Percentiles rank a stretch among this genome's conserved stretches.
phyloP scores from a whole-genome alignment of 2,888 invertebrate species.

The Tenthredo mesomela region DNA sequence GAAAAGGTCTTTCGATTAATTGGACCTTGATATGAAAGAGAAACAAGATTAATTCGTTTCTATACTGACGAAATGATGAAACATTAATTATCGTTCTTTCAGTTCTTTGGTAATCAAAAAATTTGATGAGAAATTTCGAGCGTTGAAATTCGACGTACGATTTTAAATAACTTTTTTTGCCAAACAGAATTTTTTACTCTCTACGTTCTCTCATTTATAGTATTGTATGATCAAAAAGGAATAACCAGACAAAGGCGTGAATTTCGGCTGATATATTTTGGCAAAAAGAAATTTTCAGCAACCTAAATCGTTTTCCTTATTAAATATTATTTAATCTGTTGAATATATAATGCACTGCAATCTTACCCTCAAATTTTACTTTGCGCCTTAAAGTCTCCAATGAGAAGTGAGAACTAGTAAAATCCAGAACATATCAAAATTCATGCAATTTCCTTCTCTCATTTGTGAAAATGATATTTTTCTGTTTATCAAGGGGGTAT shows the following conservation, averaged over 20 bases:
- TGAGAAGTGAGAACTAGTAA: too few species aligned
- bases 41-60: background rate
- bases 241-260: background rate
- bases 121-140: background rate
- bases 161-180: background rate
- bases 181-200: background rate
- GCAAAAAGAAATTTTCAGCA: background rate
- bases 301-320: background rate
- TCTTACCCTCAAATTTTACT: too few species aligned
- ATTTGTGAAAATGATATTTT: background rate
- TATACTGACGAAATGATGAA: background rate
- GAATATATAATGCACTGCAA: background rate
- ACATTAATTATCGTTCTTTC: background rate
- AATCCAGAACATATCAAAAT: background rate
- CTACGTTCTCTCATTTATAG: background rate
- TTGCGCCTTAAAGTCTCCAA: too few species aligned
- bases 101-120: background rate
- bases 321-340: slow-evolving; percentile 17
- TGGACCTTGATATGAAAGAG: background rate
- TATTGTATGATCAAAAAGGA: background rate
- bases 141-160: background rate
- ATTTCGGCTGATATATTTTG: background rate
- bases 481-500: too few species aligned
- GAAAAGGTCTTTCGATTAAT: background rate
- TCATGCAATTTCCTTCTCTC: background rate